Conservation (phyloP, 2,113 vertebrate species). For the Ahaetulla prasina region DNA sequence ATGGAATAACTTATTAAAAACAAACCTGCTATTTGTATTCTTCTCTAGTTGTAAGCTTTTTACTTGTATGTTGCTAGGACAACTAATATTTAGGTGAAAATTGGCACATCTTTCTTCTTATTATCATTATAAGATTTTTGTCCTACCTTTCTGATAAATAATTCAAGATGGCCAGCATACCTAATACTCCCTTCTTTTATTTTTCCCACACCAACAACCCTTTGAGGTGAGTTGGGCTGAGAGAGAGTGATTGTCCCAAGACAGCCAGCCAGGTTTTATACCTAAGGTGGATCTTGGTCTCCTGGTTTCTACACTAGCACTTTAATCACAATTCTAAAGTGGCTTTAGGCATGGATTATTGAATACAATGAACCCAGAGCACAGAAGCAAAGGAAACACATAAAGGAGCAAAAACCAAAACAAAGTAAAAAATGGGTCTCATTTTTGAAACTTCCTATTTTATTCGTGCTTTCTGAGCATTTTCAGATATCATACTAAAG, state of each 20-base stretch:
- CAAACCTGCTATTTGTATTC: not conserved
- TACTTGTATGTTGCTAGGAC: constrained; percentile 3
- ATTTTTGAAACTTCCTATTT: not conserved
- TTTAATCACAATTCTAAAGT: not conserved
- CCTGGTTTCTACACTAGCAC: not conserved
- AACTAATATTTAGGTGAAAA: not conserved
- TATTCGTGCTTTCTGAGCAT: not conserved
- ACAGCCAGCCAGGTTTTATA: not conserved
- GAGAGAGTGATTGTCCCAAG: not conserved
- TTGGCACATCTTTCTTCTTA: not conserved
- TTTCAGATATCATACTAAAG: not conserved
- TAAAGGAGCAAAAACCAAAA: not conserved
- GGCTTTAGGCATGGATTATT: not conserved
- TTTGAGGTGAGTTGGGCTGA: not conserved
- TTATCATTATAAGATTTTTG: not conserved
- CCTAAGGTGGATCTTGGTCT: not conserved
- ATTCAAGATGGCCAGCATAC: not conserved
- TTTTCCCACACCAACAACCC: not conserved
- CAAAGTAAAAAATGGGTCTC: not conserved
- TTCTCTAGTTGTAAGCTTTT: not conserved
- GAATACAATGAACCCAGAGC: constrained; percentile 5
- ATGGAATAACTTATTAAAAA: not conserved
- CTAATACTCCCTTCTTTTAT: not conserved
- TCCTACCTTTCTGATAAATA: not conserved
- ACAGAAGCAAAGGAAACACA: not conserved